Percentiles rank a stretch among this genome's conserved stretches.
Evolutionary conservation across 2,113 vertebrate species (phyloP).

Genomic region (Reinhardtius hippoglossoides): DNA sequence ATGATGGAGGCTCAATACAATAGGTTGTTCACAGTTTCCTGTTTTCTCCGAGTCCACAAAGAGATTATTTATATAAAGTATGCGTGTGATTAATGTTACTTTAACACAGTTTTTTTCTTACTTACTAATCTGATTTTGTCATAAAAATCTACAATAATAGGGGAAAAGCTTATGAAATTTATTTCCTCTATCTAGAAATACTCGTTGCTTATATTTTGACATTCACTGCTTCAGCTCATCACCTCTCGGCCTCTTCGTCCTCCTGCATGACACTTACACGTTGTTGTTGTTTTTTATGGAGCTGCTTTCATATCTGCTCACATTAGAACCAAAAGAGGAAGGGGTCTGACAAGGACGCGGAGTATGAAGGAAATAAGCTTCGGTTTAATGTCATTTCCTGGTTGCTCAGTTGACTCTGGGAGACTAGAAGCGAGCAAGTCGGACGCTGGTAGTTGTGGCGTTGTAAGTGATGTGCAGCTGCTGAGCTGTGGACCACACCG

Average conservation of each 20-base stretch:
- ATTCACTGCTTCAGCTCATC: neutral
- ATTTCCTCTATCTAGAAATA: neutral
- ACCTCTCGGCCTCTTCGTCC: neutral
- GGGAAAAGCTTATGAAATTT: neutral
- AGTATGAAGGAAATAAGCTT: conserved; percentile 82
- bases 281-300: conserved; percentile 22
- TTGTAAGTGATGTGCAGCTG: conserved; percentile 48
- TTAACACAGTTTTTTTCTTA: neutral
- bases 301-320: conserved; percentile 25
- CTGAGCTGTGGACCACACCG: conserved; percentile 41
- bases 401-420: conserved; percentile 63
- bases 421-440: conserved; percentile 37
- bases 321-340: conserved; percentile 76
- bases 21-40: conserved; percentile 43
- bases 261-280: neutral
- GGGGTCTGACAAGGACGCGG: conserved; percentile 49
- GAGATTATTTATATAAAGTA: neutral
- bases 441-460: conserved; percentile 31
- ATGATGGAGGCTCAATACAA: conserved; percentile 44
- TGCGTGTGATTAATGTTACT: neutral
- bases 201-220: neutral
- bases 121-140: neutral
- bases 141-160: neutral
- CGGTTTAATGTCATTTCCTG: conserved; percentile 87
- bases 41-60: conserved; percentile 16